Base-by-base conservation (phyloP, 2,113 vertebrate species). In the Gopherus flavomarginatus region DNA sequence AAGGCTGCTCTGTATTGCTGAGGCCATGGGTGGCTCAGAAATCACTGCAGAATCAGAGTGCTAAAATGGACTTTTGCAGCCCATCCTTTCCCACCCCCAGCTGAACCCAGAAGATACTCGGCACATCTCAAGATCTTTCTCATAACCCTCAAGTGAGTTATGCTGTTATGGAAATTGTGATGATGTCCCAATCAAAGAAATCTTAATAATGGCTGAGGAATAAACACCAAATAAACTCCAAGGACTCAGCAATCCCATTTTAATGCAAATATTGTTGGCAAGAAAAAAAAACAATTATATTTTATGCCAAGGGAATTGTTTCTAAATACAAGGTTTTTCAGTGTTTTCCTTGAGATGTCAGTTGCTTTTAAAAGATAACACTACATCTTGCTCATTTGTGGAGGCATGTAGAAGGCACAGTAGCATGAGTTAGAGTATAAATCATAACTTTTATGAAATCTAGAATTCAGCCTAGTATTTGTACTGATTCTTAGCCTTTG, bases 351-450 rank as follows among this genome's bases (percentile, higher is more conserved):
- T 83, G 85, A 85, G 79, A 88, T 35, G 77, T 94, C 24, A 59
- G 21, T 56, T 90, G 13, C 77, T 93, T 44, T 57, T 87, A 96
- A 93, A 97, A 97, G 91, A 92, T 95, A 81, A 65, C 42, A 5
- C 87, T 94, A 31, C 52, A 52, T 38, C 87, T 94, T 87, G 47
- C 83, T 95, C 16, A 38, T 92, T 95, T 96, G 4, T 92, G 44
- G 50, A 91, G 65, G 78, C 86, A 96, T 22, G 42, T 94, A 80
- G 93, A 95, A 95, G 81, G 38, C 42, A 69, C 79, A 90, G 59
- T 31, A 92, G 42, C 53, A 95, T 96, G 81, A 59, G n/a, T 92
- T 84, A 96, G 59, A 93, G 87, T 88, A 57, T 47, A 92, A 95
- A 80, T 44, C 53, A 49, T 65, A 87, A 89, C 57, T 97, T 92